Evolutionary conservation across 2,888 invertebrate genomes (phyloP).

Genomic region (Cosmia pyralina): DNA sequence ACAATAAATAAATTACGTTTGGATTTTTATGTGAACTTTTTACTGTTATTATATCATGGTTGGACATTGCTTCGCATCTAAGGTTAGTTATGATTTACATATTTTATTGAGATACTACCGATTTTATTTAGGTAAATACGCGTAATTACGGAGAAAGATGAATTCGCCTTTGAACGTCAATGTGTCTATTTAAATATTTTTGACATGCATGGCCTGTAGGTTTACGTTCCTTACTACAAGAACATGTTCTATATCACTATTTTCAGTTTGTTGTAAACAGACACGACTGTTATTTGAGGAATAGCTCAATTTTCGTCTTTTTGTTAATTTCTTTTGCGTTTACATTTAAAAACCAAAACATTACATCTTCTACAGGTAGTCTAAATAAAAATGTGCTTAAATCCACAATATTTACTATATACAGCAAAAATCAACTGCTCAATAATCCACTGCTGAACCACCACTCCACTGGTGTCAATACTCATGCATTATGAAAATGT

Average conservation of each 20-base stretch:
- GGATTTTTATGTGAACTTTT: slow-evolving; percentile 60
- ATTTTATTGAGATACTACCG: slow-evolving; percentile 4
- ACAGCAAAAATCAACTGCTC: neutral
- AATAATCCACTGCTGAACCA: neutral
- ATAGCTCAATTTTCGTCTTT: too few species aligned
- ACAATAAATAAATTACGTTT: slow-evolving; percentile 37
- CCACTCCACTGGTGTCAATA: neutral
- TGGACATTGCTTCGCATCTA: slow-evolving; percentile 72
- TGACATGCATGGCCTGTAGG: neutral
- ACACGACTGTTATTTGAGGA: neutral
- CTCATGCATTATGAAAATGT: neutral
- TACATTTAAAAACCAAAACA: neutral
- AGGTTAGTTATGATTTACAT: slow-evolving; percentile 65
- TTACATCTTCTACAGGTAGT: neutral
- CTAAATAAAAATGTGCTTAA: neutral
- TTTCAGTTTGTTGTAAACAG: neutral
- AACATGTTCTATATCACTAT: neutral
- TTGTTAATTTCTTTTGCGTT: neutral
- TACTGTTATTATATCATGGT: slow-evolving; percentile 69
- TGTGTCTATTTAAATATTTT: neutral
- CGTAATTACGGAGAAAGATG: neutral
- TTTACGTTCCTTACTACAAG: neutral
- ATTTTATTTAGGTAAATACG: slow-evolving; percentile 22
- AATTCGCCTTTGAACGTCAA: slow-evolving; percentile 5
- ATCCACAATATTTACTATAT: neutral